phyloP scores from a whole-genome alignment of 2,888 invertebrate genomes.

The Lordiphosa fenestrarum region DNA sequence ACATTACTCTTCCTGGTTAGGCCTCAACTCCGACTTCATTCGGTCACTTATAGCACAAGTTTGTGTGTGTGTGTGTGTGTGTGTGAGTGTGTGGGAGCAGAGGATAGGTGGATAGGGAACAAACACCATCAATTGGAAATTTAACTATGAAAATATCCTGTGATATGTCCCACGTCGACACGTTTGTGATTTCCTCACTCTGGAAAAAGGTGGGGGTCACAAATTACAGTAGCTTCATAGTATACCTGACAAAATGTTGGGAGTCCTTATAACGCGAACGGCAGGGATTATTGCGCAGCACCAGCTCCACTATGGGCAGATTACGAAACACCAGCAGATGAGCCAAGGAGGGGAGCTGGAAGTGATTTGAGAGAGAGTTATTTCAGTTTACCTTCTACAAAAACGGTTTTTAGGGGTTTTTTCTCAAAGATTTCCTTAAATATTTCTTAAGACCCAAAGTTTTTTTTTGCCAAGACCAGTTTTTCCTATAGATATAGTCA shows the following conservation, averaged over 20 bases:
- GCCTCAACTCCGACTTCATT: too few species aligned
- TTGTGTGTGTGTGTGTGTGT: too few species aligned
- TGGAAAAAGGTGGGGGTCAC: slow-evolving; percentile 8
- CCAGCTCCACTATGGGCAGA: slow-evolving; percentile 87
- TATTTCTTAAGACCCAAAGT: too few species aligned
- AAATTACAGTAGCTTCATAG: slow-evolving; percentile 28
- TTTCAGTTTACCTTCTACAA: too few species aligned
- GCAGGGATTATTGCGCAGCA: slow-evolving; percentile 83
- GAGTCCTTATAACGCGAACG: slow-evolving; percentile 89
- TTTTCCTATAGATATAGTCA: too few species aligned
- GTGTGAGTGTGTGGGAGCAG: too few species aligned
- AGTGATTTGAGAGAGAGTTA: too few species aligned
- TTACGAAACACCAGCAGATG: slow-evolving; percentile 82
- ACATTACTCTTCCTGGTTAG: too few species aligned
- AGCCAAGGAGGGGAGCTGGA: slow-evolving; percentile 84
- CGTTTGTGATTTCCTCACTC: slow-evolving; percentile 11
- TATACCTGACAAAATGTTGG: slow-evolving; percentile 91
- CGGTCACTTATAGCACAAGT: too few species aligned
- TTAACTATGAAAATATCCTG: slow-evolving; percentile 1
- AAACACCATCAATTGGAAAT: slow-evolving; percentile 5
- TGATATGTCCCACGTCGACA: slow-evolving; percentile 33
- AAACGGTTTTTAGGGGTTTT: too few species aligned
- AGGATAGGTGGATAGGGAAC: not conserved
- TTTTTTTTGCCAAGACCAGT: too few species aligned
- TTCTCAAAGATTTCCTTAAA: too few species aligned